Base-by-base conservation (phyloP, 2,113 vertebrate species). In the Paedocypris sp. region DNA sequence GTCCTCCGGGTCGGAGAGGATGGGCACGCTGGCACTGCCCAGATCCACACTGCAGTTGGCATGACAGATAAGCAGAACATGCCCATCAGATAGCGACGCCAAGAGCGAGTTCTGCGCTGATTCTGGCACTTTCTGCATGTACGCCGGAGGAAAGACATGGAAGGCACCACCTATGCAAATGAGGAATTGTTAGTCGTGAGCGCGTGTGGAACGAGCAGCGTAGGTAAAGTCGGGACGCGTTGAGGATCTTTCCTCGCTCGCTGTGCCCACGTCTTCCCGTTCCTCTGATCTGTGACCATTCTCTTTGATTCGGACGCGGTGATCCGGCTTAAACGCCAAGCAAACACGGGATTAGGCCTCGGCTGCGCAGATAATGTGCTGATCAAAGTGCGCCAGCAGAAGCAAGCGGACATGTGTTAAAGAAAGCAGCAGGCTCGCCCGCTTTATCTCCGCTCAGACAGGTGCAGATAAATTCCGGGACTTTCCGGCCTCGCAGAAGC, bases 331-430 rank as follows among this genome's bases (percentile, higher is more conserved):
- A 85, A 81, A 83, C 82, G 77, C 54, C 66, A 77, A 82, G 80
- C 82, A 84, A 85, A 86, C 82, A 83, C 78, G 73, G 75, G 83
- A 85, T 84, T 86, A 85, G 79, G 77, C 77, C 78, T 62, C 80
- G 80, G 82, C 75, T 62, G 73, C 71, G 68, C 76, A 78, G 85
- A 86, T 82, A 83, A 83, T 75, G 69, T 72, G 76, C 73, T 77
- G 83, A 86, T 86, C 83, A 86, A 83, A 85, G 82, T 80, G 79
- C 74, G 69, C 65, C 48, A 71, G 79, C 77, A 71, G 81, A 71
- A 73, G 72, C n/a, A 70, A 73, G 72, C 66, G 72, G 76, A 82
- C 79, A 80, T 79, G 79, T 78, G 79, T 74, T 80, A 77, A 79
- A 78, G 76, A 75, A 75, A 77, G 69, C 71, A 65, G 73, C 47